Base-by-base conservation (phyloP, 2,888 invertebrate species). In the Drosophila mayaguana region DNA sequence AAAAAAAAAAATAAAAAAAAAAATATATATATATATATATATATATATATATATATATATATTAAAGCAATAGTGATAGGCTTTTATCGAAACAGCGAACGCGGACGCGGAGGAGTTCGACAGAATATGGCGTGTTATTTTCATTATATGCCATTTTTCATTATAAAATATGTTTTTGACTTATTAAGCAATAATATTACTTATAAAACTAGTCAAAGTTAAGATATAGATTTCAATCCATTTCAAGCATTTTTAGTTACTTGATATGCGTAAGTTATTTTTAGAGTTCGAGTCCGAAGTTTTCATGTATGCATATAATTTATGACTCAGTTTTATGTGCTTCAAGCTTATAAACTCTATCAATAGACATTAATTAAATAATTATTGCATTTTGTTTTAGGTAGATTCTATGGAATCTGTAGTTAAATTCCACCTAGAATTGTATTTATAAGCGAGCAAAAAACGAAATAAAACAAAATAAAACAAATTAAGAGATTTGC, bases 61-160 rank as follows among this genome's bases (percentile, higher is more conserved):
- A n/a, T n/a, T n/a, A n/a, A n/a, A n/a, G n/a, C 4, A 40, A 25
- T 54, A 43, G 50, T 64, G 64, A 77, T 60, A 56, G 42, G 32
- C 11, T 54, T 63, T 57, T 72, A 20, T 9, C 60, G 32, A 14
- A 18, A 14, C 50, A 32, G 50, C 12, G 11, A 2, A 25, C 9
- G 7, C 46, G 5, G 45, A 25, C 9, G 7, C 46, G 5, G 45
- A 40, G 40, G 42, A 51, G 16, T 11, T 20, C 22, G 40, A 63
- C 8, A 6, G 14, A 43, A 68, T 53, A 42, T 78, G 70, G 70
- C 65, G 75, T 79, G 79, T 64, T 74, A 42, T 22, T 18, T 72
- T 42, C 42, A n/a, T 18, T 20, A 20, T 7, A 3, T 25, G 45
- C 3, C 16, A 38, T 11, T 16, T 18, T 14, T 22, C n/a, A 12